phyloP scores from a whole-genome alignment of 2,888 invertebrate species.

The Sthenelais limicola region DNA sequence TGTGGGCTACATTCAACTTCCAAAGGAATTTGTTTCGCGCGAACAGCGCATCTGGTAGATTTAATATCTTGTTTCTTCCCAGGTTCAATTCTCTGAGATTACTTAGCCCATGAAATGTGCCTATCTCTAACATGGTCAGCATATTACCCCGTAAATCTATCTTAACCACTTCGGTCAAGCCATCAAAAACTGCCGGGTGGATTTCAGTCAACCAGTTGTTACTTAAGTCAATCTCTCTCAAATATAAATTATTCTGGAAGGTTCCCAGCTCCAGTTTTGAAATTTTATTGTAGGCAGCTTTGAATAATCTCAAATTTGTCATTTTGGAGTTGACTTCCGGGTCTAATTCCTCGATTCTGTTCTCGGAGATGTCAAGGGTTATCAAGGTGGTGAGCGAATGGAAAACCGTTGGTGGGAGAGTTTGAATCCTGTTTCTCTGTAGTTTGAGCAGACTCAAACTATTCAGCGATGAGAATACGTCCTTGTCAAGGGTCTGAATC shows the following conservation, averaged over 20 bases:
- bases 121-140: background rate
- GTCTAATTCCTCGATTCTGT: background rate
- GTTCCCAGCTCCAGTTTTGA: background rate
- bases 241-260: background rate
- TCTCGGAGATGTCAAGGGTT: background rate
- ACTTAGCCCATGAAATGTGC: background rate
- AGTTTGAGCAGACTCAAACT: background rate
- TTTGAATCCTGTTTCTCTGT: background rate
- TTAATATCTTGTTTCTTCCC: background rate
- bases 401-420: background rate
- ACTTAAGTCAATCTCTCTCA: conserved; percentile 3
- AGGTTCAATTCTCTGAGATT: background rate
- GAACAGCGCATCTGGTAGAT: background rate
- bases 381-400: background rate
- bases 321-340: background rate
- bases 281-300: background rate
- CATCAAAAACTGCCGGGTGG: background rate
- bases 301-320: background rate
- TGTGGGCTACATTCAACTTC: conserved; percentile 14
- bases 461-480: background rate
- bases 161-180: background rate
- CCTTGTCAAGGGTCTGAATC: background rate
- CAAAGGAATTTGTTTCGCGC: background rate
- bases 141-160: conserved; percentile 1
- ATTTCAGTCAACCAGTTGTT: background rate